phyloP scores from a whole-genome alignment of 2,888 invertebrate species.

The Teleogryllus oceanicus region DNA sequence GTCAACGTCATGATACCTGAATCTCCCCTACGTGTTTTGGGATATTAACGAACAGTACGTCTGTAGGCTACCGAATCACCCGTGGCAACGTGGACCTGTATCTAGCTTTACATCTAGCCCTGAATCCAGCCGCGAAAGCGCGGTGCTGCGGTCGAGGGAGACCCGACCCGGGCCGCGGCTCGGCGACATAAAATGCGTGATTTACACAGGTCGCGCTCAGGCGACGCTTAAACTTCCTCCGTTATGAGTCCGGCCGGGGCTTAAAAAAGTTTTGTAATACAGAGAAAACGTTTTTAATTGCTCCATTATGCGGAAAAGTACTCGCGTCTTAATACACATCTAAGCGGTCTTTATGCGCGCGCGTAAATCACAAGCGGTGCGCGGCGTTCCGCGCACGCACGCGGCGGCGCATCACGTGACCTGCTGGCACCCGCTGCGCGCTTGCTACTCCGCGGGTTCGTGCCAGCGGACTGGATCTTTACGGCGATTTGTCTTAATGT shows the following conservation, averaged over 20 bases:
- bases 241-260: neutral
- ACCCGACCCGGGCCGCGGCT: neutral
- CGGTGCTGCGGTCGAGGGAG: no score
- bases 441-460: no score
- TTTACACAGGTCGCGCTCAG: neutral
- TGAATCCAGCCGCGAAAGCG: no score
- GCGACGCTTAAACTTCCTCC: neutral
- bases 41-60: no score
- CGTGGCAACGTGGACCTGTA: no score
- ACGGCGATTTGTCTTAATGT: no score
- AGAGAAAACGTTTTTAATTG: conserved; percentile 18
- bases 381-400: neutral
- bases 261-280: conserved; percentile 18
- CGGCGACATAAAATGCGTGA: neutral
- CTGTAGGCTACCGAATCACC: no score
- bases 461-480: no score
- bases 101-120: no score
- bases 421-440: no score
- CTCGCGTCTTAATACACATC: neutral
- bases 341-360: neutral
- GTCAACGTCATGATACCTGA: no score
- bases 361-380: neutral
- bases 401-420: neutral
- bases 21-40: no score
- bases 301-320: neutral